Percentiles rank a stretch among this genome's conserved stretches.
These are phyloP conservation scores for Alethe castanea DNA, from an alignment of 2,113 vertebrate genomes.

Conservation along the genomic window DNA sequence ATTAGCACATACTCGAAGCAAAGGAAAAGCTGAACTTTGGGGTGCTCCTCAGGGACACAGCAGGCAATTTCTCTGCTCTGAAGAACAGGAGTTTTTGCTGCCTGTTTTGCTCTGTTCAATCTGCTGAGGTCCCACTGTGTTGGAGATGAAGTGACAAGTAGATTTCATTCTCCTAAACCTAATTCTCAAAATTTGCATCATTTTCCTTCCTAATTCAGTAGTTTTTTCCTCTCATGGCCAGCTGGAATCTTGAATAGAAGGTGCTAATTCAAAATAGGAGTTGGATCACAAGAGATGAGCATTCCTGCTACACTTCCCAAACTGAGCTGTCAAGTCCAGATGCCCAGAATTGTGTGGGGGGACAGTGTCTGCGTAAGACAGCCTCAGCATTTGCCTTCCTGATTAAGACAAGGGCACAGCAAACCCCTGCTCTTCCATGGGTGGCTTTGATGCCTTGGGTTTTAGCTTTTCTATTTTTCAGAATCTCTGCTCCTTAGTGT, in stretches of 20 bases:
- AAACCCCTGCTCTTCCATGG: neutral
- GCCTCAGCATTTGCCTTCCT: neutral
- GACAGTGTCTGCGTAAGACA: neutral
- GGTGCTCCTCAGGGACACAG: neutral
- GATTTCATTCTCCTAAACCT: neutral
- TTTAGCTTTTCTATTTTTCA: too few relatives aligned
- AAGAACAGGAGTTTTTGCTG: neutral
- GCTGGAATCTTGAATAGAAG: neutral
- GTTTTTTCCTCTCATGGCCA: neutral
- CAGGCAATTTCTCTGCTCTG: neutral
- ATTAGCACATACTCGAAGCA: neutral
- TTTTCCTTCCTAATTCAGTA: neutral
- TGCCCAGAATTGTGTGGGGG: fast-evolving
- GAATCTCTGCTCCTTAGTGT: too few relatives aligned
- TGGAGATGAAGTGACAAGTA: neutral
- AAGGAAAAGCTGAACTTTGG: neutral
- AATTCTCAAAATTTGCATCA: neutral
- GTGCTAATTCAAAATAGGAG: neutral
- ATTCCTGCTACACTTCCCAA: neutral
- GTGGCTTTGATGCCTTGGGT: too few relatives aligned
- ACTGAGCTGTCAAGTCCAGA: fast-evolving
- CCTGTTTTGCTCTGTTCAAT: neutral
- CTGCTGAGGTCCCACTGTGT: neutral
- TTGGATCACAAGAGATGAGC: neutral
- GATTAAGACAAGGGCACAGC: neutral